These are phyloP conservation scores for Catonia carolina DNA, from an alignment of 2,888 invertebrate species.

Conservation along the genomic window DNA sequence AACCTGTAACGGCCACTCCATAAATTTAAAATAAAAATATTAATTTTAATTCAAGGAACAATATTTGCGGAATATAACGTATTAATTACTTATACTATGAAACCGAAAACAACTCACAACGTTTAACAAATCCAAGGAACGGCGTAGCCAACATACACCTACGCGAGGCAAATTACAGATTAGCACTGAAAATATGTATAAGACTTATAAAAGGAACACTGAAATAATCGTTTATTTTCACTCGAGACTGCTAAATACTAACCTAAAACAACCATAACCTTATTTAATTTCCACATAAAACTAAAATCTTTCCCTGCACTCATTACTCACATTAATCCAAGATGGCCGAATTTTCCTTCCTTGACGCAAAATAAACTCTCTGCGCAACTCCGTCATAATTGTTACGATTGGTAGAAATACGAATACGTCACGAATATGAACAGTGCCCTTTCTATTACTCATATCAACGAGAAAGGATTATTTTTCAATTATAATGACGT, in stretches of 20 bases:
- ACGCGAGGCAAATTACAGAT: not conserved
- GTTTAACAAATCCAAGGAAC: slow-evolving; percentile 8
- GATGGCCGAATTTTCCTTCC: slow-evolving; percentile 38
- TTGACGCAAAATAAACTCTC: slow-evolving; percentile 36
- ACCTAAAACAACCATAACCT: slow-evolving; percentile 33
- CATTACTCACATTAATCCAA: slow-evolving; percentile 37
- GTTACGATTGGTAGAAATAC: slow-evolving; percentile 19
- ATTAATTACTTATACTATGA: not conserved
- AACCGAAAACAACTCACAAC: slow-evolving; percentile 10
- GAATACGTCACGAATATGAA: slow-evolving; percentile 22
- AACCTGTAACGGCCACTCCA: too few relatives aligned
- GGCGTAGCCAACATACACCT: slow-evolving; percentile 8
- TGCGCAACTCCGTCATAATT: slow-evolving; percentile 36
- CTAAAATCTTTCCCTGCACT: slow-evolving; percentile 32
- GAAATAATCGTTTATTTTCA: slow-evolving; percentile 18
- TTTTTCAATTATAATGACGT: too few relatives aligned
- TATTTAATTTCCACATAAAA: slow-evolving; percentile 32
- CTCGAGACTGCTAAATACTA: slow-evolving; percentile 27
- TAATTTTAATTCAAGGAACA: too few relatives aligned
- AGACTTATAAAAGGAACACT: not conserved
- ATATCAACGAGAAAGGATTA: too few relatives aligned
- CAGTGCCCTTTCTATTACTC: not conserved
- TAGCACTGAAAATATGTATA: too few relatives aligned
- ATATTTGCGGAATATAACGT: not conserved
- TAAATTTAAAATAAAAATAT: too few relatives aligned